Base-by-base conservation (phyloP, 2,888 invertebrate species). In the Morpho achilles region DNA sequence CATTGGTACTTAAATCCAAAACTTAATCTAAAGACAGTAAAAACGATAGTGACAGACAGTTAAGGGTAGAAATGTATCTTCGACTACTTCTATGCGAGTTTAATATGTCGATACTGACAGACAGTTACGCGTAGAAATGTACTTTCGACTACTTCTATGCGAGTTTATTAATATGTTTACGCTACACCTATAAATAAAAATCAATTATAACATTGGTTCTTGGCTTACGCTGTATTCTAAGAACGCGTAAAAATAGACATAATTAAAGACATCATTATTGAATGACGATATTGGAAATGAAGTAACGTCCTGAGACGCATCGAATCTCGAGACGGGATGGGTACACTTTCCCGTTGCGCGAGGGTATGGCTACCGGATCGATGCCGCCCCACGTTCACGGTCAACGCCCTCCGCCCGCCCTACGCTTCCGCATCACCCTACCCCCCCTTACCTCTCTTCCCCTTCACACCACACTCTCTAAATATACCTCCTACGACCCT, bases 371-470 rank as follows among this genome's bases (percentile, higher is more conserved):
- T 68, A 78, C 69, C 67, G 75, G 84, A 88, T 87, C 88, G 85
- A 87, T 88, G 77, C 84, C 86, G 86, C 86, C 87, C 87, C 85
- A 86, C 82, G 87, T 89, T 89, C 90, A 89, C 90, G 90, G 90
- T 90, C 90, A 89, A 77, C 90, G 90, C 87, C 90, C 90, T 89
- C 84, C 87, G 85, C 87, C 89, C 89, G 88, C 89, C 88, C 87
- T 87, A 84, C 81, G 85, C 80, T 88, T 88, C 88, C 89, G 87
- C 85, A 87, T 87, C 84, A 77, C 75, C 76, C 76, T 53, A 39
- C 46, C 22, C 70, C 70, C 74, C 67, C 72, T 74, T 65, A 59
- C 65, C 59, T 61, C 68, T 62, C 65, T 60, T 62, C 64, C 69
- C 66, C 66, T 65, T 58, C 62, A 53, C 62, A 60, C 69, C 70